Base-by-base conservation (phyloP, 1,140 invertebrate genomes). In the Drosophila biarmipes region DNA sequence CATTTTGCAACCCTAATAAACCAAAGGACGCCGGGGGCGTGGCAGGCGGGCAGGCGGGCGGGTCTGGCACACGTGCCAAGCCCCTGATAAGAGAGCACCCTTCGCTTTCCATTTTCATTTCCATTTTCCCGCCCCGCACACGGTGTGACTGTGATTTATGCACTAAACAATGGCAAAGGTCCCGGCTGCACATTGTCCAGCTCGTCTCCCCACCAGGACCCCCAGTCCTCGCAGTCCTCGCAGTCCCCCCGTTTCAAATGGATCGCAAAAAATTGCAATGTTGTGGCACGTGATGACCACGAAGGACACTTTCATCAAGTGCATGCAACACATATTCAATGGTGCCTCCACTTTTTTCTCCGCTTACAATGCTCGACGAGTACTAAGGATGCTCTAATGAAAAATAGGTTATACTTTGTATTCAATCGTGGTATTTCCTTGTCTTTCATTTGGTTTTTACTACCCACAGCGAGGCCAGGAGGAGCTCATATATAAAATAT, bases 1-100 rank as follows among this genome's bases (percentile, higher is more conserved):
- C 73, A 80, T 73, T 59, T 69, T 82, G 82, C 82, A 87, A 87
- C 82, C 82, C 82, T 87, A 87, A 87, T 87, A 86, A 86, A 86
- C 74, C 78, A 56, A 48, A 11, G 10, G 21, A 14, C n/a, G 27
- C 1, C 0, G 24, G 4, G 55, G 66, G 54, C 74, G 46, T 52
- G 38, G 10, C 51, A 3, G 37, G n/a, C n/a, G n/a, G 34, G n/a
- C 19, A n/a, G n/a, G n/a, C n/a, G n/a, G n/a, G 40, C 15, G 40
- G 35, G 56, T 46, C 68, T 69, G 81, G 62, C 73, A 86, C 73
- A 80, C 81, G 68, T 86, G 81, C 59, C 82, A n/a, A 66, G 24
- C 49, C 78, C 29, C 68, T 87, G 82, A 87, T 87, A 81, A 71
- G 63, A 66, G 51, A 66, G 51, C 34, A 10, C n/a, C 34, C 24